Conservation (phyloP, 2,113 vertebrate genomes). For the Indicator indicator region DNA sequence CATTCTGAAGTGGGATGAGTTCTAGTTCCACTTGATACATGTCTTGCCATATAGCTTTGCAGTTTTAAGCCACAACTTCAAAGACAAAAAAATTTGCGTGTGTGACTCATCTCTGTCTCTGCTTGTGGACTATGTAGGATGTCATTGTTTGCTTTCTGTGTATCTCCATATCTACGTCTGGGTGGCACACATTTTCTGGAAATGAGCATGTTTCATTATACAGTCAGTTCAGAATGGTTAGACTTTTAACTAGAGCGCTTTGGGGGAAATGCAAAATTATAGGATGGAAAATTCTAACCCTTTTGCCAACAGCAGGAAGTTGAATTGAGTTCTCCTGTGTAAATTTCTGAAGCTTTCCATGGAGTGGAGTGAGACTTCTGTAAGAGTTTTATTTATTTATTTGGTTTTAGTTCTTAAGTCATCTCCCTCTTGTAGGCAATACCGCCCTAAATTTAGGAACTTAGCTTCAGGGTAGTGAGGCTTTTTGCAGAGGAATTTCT, state of each 20-base stretch:
- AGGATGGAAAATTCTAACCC: background rate
- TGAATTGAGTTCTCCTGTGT: background rate
- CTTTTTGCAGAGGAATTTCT: background rate
- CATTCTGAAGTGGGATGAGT: background rate
- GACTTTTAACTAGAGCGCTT: background rate
- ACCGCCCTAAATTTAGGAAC: background rate
- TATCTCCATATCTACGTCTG: background rate
- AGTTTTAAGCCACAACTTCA: background rate
- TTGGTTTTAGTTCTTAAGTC: background rate
- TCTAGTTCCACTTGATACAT: background rate
- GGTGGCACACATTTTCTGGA: background rate
- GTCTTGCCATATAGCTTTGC: background rate
- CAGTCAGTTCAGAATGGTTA: background rate
- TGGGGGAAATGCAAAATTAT: background rate
- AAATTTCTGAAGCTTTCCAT: background rate
- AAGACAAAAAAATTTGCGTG: background rate
- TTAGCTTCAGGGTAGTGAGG: background rate
- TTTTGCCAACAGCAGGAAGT: background rate
- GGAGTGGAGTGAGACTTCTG: background rate
- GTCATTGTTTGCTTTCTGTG: background rate
- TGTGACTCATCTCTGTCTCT: background rate
- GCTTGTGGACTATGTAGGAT: background rate
- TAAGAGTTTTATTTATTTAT: background rate
- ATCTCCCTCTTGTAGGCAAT: background rate
- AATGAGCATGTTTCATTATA: background rate